Conservation (phyloP, 2,113 vertebrate species). For the Oreotragus oreotragus region DNA sequence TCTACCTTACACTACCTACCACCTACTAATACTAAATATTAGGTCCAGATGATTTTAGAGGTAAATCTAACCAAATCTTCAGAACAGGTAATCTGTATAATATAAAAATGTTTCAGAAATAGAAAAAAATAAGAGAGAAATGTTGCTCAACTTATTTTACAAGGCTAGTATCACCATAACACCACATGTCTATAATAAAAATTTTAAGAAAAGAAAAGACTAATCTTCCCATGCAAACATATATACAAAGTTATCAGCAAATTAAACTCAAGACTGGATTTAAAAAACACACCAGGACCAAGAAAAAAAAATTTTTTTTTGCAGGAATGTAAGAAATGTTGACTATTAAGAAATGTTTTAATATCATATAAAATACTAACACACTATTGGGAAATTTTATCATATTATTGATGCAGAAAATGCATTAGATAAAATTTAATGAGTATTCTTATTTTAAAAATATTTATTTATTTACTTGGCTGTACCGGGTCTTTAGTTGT, state of each 20-base stretch:
- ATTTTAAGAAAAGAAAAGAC: background rate
- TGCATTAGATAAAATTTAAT: slow-evolving; percentile 13
- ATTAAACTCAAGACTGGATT: background rate
- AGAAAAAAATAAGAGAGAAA: background rate
- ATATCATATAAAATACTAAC: background rate
- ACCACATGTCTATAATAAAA: background rate
- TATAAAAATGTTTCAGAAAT: background rate
- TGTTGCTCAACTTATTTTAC: slow-evolving; percentile 2
- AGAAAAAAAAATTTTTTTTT: background rate
- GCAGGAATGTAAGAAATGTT: background rate
- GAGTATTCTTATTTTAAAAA: background rate
- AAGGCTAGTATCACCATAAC: background rate
- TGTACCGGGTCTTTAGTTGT: fast-evolving
- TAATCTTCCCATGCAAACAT: background rate
- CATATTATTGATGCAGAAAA: slow-evolving; percentile 16
- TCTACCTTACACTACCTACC: background rate
- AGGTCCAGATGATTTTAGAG: background rate
- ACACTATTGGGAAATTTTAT: background rate
- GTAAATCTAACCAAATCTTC: background rate
- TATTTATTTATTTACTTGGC: background rate
- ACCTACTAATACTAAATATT: background rate
- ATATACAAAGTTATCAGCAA: background rate
- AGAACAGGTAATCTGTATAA: background rate
- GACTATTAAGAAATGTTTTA: background rate
- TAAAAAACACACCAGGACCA: background rate